These are phyloP conservation scores for Octonoba sinensis DNA, from an alignment of 2,888 invertebrate genomes.

Conservation along the genomic window DNA sequence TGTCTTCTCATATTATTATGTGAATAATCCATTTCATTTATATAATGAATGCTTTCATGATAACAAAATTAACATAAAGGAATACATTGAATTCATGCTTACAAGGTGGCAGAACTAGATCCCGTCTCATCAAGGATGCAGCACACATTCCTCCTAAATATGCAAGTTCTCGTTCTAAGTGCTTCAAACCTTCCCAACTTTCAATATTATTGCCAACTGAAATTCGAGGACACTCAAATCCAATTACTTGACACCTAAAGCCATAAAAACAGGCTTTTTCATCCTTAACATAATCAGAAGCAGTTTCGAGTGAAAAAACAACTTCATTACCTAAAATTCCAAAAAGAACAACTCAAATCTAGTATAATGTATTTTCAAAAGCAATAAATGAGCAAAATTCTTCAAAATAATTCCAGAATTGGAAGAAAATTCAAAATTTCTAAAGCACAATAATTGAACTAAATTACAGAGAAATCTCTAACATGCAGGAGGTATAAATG, in stretches of 20 bases:
- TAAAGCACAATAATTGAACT: background rate
- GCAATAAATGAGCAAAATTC: background rate
- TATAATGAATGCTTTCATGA: background rate
- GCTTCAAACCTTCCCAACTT: conserved; percentile 75
- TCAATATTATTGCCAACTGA: conserved; percentile 38
- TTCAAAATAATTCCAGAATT: conserved; percentile 1
- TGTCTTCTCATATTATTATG: background rate
- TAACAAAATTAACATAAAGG: background rate
- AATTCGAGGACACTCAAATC: conserved; percentile 65
- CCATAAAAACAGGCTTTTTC: conserved; percentile 85
- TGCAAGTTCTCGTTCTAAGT: conserved; percentile 89
- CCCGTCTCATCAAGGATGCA: conserved; percentile 87
- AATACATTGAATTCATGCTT: conserved; percentile 67
- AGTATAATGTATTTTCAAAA: conserved; percentile 22
- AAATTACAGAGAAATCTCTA: no score
- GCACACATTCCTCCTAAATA: conserved; percentile 93
- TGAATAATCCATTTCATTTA: background rate
- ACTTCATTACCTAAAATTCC: conserved; percentile 84
- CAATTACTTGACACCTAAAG: conserved; percentile 75
- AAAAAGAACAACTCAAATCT: background rate
- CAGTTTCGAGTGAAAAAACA: conserved; percentile 94
- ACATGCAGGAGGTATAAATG: no score
- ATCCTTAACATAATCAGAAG: conserved; percentile 93
- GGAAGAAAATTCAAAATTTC: background rate
- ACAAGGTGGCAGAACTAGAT: conserved; percentile 79